Percentiles rank a stretch among this genome's conserved stretches.
These are phyloP conservation scores for Lepus townsendii DNA, from an alignment of 2,797 vertebrate genomes.

Conservation along the genomic window DNA sequence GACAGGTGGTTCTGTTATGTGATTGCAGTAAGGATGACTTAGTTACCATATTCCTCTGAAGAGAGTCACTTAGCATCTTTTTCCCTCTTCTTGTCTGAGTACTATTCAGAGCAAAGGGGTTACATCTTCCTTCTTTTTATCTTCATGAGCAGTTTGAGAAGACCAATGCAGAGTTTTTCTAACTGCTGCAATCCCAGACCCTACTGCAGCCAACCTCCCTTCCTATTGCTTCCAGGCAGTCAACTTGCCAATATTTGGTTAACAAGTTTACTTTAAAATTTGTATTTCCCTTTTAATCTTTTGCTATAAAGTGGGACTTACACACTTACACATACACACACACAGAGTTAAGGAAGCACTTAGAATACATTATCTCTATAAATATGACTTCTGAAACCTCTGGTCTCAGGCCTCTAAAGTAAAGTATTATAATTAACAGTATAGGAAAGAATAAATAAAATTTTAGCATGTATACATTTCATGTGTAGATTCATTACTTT, in stretches of 20 bases:
- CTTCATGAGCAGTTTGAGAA: neutral
- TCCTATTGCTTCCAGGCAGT: neutral
- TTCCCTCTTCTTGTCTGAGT: neutral
- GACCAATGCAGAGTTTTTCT: neutral
- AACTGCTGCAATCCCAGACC: neutral
- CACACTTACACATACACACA: neutral
- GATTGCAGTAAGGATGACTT: neutral
- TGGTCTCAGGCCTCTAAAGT: neutral
- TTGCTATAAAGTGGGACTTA: neutral
- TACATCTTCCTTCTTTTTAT: neutral
- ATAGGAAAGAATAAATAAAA: neutral
- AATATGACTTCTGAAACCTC: neutral
- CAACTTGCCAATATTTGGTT: neutral
- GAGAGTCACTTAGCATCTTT: neutral
- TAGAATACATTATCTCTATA: neutral
- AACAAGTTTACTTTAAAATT: neutral
- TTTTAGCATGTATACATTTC: neutral
- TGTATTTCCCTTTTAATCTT: neutral
- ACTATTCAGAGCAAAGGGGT: neutral
- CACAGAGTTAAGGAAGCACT: neutral
- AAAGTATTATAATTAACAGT: conserved; percentile 28
- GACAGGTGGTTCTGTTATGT: neutral
- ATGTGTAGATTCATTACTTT: neutral
- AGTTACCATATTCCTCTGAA: neutral
- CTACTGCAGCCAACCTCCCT: neutral